Evolutionary conservation across 2,797 vertebrate species (phyloP), one percentile per base, ranked within the genome.

Genomic region (Leptatherina wallacei): DNA sequence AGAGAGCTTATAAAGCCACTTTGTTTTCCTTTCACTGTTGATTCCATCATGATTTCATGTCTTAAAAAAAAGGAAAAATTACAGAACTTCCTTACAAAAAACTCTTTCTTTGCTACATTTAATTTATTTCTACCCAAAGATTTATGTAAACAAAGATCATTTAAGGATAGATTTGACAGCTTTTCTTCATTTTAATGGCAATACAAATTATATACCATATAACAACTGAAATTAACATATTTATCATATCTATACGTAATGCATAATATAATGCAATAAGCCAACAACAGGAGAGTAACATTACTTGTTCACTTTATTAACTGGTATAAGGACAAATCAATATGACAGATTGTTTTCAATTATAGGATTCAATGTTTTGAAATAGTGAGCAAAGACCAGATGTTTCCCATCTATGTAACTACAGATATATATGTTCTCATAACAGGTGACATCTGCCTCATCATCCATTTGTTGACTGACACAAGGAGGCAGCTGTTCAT

Each of bases 401-500:
- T 22, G 22, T 67, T 32, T 32, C 7, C 9, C 11, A 20, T 30
- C 5, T 24, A 30, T 35, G 11, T 16, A 24, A 56, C 42, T 22
- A 51, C 22, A 51, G 9, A 51, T 13, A 10, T 27, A 24, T 12
- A 12, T 24, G 1, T 27, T 14, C 3, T 4, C 35, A 69, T 4
- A 81, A 81, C 81, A 88, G 84, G 55, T 84, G 79, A 56, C 29
- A 42, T 81, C 65, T 71, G 68, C 84, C 78, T 88, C 56, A 65
- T 85, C 52, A 63, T n/a, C 54, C 67, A 29, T 60, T 73, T 38
- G 49, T n/a, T 60, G 38, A 47, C 66, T 75, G 75, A 61, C 40
- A n/a, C 73, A 88, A 51, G 60, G 71, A 82, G 71, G 73, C 69
- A 86, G 74, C 76, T 85, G 88, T 84, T 85, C 79, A 27, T 38